Evolutionary conservation across 2,888 invertebrate species (phyloP).

Genomic region (Cerastis rubricosa): DNA sequence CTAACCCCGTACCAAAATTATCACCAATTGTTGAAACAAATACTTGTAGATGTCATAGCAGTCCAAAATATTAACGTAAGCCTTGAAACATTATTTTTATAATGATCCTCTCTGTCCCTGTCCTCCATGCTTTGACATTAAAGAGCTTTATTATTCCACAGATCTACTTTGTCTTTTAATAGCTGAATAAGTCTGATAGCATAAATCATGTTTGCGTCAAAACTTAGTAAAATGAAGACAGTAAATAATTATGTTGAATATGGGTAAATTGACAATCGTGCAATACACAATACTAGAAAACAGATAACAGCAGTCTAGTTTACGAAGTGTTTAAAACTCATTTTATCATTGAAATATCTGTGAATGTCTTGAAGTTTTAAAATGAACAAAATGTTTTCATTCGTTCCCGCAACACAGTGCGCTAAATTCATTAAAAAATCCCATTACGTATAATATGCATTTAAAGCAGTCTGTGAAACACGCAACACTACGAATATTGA

Average conservation of each 20-base stretch:
- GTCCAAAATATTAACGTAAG: constrained; percentile 14
- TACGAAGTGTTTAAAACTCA: background rate
- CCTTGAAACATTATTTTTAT: background rate
- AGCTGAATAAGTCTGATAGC: no score
- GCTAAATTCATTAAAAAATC: background rate
- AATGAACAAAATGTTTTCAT: background rate
- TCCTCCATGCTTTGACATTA: background rate
- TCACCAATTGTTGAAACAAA: no score
- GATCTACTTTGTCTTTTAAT: constrained; percentile 11
- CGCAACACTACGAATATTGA: background rate
- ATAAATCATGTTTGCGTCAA: constrained; percentile 6
- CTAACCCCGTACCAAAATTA: no score
- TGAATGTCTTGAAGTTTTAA: constrained; percentile 23
- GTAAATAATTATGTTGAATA: background rate
- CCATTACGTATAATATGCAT: background rate
- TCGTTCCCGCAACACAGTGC: background rate
- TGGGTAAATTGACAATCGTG: background rate
- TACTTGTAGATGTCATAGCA: constrained; percentile 6
- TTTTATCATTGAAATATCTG: background rate
- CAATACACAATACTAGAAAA: background rate
- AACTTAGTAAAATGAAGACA: background rate
- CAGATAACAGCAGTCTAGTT: constrained; percentile 6
- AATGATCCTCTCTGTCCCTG: background rate
- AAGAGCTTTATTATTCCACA: constrained; percentile 10
- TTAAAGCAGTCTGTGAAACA: background rate